Percentiles rank a stretch among this genome's conserved stretches.
These are phyloP conservation scores for Agrochola litura DNA, from an alignment of 2,888 invertebrate species.

Conservation along the genomic window DNA sequence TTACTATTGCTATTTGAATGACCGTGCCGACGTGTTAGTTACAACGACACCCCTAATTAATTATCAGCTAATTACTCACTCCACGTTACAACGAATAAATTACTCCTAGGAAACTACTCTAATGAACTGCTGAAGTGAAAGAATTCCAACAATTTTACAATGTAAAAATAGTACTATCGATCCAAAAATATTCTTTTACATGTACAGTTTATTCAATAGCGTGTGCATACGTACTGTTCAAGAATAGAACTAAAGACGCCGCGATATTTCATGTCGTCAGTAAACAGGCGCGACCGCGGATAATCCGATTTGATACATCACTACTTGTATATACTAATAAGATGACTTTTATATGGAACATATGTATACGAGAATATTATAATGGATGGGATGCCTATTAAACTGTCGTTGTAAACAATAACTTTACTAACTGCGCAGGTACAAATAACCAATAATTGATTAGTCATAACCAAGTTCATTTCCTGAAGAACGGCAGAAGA, in stretches of 20 bases:
- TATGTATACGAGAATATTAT: constrained; percentile 14
- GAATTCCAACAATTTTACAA: constrained; percentile 24
- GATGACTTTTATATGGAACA: constrained; percentile 44
- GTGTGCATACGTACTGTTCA: constrained; percentile 36
- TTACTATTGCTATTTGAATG: constrained; percentile 37
- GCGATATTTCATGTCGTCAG: constrained; percentile 40
- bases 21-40: constrained; percentile 20
- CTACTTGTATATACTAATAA: constrained; percentile 57
- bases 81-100: constrained; percentile 22
- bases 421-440: background rate
- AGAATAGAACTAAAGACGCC: constrained; percentile 56
- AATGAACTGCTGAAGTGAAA: constrained; percentile 32
- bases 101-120: constrained; percentile 11
- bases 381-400: constrained; percentile 11
- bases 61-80: constrained; percentile 31
- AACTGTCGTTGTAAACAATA: background rate
- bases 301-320: constrained; percentile 61
- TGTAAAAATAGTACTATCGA: constrained; percentile 52
- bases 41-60: constrained; percentile 30
- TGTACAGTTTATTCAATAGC: constrained; percentile 37
- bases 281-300: constrained; percentile 46
- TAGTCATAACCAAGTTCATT: constrained; percentile 6
- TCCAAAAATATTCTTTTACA: constrained; percentile 40
- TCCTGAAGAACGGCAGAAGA: background rate
- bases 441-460: constrained; percentile 1